phyloP scores from a whole-genome alignment of 2,888 invertebrate species.

The Orchesellides sinensis region DNA sequence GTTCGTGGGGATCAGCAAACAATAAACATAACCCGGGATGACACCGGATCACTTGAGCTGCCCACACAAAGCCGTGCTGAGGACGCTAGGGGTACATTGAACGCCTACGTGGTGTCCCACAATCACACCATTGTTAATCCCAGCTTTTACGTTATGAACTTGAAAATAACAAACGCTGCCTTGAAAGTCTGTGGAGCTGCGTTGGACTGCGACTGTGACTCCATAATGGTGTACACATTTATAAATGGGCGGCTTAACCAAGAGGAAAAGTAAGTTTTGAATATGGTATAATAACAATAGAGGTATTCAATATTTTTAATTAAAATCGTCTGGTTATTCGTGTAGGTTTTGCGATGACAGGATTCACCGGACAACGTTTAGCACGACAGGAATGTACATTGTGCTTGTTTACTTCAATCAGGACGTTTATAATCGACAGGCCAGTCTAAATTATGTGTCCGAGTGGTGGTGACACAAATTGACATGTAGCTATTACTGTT shows the following conservation, averaged over 20 bases:
- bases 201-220: not conserved
- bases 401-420: not conserved
- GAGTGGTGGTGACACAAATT: too few relatives aligned
- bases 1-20: not conserved
- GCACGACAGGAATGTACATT: not conserved
- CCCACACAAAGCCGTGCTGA: not conserved
- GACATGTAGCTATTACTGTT: too few relatives aligned
- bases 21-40: not conserved
- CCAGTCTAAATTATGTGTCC: too few relatives aligned
- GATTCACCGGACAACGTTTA: not conserved
- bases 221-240: not conserved
- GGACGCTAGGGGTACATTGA: not conserved
- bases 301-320: not conserved
- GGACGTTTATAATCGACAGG: too few relatives aligned
- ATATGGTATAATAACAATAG: not conserved
- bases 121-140: not conserved
- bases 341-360: not conserved
- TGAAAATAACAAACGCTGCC: not conserved
- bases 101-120: not conserved
- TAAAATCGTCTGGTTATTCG: not conserved
- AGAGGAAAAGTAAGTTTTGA: not conserved
- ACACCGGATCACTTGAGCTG: not conserved
- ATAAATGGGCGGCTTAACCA: not conserved
- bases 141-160: not conserved
- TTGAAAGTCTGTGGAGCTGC: not conserved